Evolutionary conservation across 2,113 vertebrate species (phyloP), one percentile per base, ranked within the genome.

Genomic region (Dromas ardeola): DNA sequence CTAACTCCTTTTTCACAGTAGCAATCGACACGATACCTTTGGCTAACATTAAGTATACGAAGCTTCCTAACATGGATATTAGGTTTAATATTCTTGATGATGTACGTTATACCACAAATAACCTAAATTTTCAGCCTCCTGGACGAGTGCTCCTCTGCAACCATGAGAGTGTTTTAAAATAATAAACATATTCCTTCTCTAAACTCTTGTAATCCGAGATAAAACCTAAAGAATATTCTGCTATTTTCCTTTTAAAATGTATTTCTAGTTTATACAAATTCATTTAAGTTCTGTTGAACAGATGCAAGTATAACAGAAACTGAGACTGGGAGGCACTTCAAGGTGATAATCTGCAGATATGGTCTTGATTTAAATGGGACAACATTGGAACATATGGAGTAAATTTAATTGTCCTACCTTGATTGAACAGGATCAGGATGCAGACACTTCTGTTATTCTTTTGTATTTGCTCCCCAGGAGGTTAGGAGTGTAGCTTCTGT

Each of bases 361-460:
- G 81, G 95, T 95, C 96, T 94, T 97, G 95, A 98, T 97, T 97
- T 96, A 97, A 97, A 97, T 93, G 91, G 95, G 96, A 94, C 69
- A 87, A 88, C 67, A 96, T 93, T 92, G 95, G 94, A 97, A 97
- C 95, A 97, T 94, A 97, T 62, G 92, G 94, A 97, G 93, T 96
- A 88, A 96, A 97, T 97, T 91, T 97, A 97, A 95, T 96, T 97
- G 97, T 96, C 97, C 71, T 95, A 96, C 96, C 96, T 98, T 94
- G 86, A 95, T 32, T 88, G 77, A 96, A 95, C 32, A 94, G 65
- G 94, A 94, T 94, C 91, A 95, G 80, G 85, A 97, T 87, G 81
- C 78, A 90, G 88, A 95, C 71, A 95, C 94, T 97, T 97, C 77
- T 94, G 83, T 85, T 94, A 91, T 53, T 95, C 84, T 95, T 95